Evolutionary conservation across 1,140 invertebrate species (phyloP), one percentile per base, ranked within the genome.

Genomic region (Drosophila suzukii): DNA sequence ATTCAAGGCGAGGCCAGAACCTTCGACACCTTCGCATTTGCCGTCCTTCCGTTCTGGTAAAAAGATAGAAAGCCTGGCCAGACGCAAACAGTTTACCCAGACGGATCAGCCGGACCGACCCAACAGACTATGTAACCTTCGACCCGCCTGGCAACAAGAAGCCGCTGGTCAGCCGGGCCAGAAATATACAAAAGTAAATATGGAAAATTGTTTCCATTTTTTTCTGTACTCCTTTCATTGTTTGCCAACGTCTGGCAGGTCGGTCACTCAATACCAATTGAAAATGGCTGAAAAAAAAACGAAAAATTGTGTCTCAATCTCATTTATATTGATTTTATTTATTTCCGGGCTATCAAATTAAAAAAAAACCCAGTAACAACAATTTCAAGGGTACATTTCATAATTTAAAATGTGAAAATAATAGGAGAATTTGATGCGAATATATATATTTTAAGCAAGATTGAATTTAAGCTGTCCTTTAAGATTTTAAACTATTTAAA

Each of bases 151-250:
- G 59, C 66, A 80, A 80, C 61, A 38, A 62, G 55, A 46, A 27
- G 43, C 32, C 46, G 20, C 36, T 38, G 50, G 63, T 41, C 46
- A 72, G 41, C 56, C 63, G 61, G 72, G 34, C 55, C 70, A 73
- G 72, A 60, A 70, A 77, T 81, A 86, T 58, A 75, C 56, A 75
- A 79, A 76, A 79, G 79, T 88, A 86, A 83, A 88, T 83, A 86
- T 82, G 66, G 81, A 56, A 86, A 88, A 88, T 68, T 79, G 83
- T 70, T 76, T 67, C 58, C 65, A 81, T 17, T 17, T 50, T 49
- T 24, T 49, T 24, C 36, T 56, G 24, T 12, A 17, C 20, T 71
- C 43, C 38, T 68, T 53, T 41, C 13, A 50, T 71, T 86, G 77
- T 86, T 86, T 86, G 79, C 75, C 66, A 73, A 79, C 67, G 82